Conservation (phyloP, 2,113 vertebrate genomes). For the Garra rufa region DNA sequence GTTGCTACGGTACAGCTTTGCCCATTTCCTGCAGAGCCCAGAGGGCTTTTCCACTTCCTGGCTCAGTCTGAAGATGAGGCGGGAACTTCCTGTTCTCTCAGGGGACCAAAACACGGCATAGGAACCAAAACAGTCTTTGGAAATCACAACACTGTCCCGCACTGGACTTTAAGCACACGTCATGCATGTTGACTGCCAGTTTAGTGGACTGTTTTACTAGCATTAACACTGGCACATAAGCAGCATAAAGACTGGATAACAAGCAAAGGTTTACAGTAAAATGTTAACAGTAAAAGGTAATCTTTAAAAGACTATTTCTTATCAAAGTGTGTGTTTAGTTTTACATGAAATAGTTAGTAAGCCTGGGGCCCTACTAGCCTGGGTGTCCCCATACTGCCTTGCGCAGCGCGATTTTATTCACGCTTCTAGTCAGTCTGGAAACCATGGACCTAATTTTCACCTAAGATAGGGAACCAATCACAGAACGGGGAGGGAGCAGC, state of each 20-base stretch:
- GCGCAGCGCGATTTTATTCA: too few relatives aligned
- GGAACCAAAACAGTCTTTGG: not conserved
- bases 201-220: not conserved
- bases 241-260: not conserved
- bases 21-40: conserved; percentile 34
- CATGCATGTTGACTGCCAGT: not conserved
- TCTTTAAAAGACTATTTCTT: not conserved
- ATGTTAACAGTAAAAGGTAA: not conserved
- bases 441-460: too few relatives aligned
- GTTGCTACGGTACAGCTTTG: conserved; percentile 52
- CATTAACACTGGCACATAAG: not conserved
- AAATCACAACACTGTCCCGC: not conserved
- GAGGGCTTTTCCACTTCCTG: conserved; percentile 47
- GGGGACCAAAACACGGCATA: not conserved
- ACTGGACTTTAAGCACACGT: not conserved
- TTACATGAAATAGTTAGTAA: not conserved
- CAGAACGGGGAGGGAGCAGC: too few relatives aligned
- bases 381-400: too few relatives aligned
- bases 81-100: conserved; percentile 32
- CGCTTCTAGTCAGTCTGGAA: too few relatives aligned
- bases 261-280: not conserved
- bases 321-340: not conserved
- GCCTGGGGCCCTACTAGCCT: too few relatives aligned
- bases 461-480: too few relatives aligned
- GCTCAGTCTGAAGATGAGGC: conserved; percentile 11